Percentiles rank a stretch among this genome's conserved stretches.
phyloP scores from a whole-genome alignment of 2,888 invertebrate species.

The Atherix ibis region DNA sequence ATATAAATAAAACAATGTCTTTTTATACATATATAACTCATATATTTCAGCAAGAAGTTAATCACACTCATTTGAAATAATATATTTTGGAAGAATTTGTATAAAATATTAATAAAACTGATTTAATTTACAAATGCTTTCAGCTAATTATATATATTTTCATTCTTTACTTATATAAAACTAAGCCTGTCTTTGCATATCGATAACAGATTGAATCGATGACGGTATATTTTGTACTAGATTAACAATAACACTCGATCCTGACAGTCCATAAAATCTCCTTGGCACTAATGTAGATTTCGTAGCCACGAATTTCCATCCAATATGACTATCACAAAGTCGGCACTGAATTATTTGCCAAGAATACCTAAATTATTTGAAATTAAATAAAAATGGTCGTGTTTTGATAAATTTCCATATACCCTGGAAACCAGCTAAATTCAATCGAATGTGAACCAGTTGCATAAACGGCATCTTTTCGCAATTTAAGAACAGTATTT shows the following conservation, averaged over 20 bases:
- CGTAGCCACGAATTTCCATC: conserved; percentile 64
- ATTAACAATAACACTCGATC: conserved; percentile 36
- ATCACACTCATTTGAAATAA: too few relatives aligned
- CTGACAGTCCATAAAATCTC: conserved; percentile 55
- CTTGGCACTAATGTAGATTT: conserved; percentile 43
- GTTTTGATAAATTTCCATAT: conserved; percentile 30
- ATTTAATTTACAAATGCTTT: too few relatives aligned
- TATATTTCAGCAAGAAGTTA: too few relatives aligned
- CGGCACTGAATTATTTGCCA: conserved; percentile 64
- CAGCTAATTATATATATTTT: too few relatives aligned
- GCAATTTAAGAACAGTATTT: conserved; percentile 45
- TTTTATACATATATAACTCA: too few relatives aligned
- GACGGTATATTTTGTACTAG: too few relatives aligned
- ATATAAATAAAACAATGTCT: too few relatives aligned
- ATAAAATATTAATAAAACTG: too few relatives aligned
- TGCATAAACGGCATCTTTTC: conserved; percentile 34
- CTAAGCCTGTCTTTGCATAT: too few relatives aligned
- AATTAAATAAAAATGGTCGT: conserved; percentile 1
- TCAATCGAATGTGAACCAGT: conserved; percentile 44
- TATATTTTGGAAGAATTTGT: too few relatives aligned
- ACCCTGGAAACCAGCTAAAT: conserved; percentile 72
- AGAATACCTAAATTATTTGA: conserved; percentile 42
- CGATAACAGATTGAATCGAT: too few relatives aligned
- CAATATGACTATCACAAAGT: conserved; percentile 51
- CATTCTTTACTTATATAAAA: too few relatives aligned